A percentile compares a stretch with the other conserved stretches of the same genome.
Evolutionary conservation across 2,888 invertebrate genomes (phyloP).

Genomic region (Hermodice carunculata): DNA sequence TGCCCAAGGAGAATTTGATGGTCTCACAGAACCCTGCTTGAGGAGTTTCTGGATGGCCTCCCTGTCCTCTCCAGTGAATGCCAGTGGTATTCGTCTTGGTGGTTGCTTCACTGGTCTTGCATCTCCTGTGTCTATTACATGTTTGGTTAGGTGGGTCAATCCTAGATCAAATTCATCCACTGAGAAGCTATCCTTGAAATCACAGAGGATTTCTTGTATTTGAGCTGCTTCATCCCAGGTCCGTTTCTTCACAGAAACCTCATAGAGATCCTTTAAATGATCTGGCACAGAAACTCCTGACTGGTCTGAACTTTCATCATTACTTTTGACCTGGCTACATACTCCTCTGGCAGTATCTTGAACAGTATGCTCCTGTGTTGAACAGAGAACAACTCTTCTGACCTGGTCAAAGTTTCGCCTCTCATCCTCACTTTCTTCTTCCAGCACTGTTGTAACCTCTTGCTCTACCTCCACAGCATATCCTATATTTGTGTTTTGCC

Average conservation of each 20-base stretch:
- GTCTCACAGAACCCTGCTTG: background rate
- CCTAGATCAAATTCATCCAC: background rate
- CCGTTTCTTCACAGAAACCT: too few relatives aligned
- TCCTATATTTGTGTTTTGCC: background rate
- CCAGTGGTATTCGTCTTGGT: background rate
- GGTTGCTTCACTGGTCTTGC: background rate
- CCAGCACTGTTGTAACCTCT: too few relatives aligned
- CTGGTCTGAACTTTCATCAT: background rate
- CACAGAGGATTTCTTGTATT: too few relatives aligned
- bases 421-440: background rate
- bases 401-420: background rate
- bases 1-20: conserved; percentile 1
- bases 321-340: too few relatives aligned
- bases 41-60: background rate
- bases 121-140: background rate
- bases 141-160: background rate
- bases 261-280: background rate
- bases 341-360: too few relatives aligned
- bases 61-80: background rate
- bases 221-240: too few relatives aligned
- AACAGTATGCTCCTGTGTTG: too few relatives aligned
- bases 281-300: background rate
- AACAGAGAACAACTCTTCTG: too few relatives aligned
- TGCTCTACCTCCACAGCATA: background rate
- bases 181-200: too few relatives aligned